These are phyloP conservation scores for Champsocephalus gunnari DNA, from an alignment of 2,797 vertebrate species.

Conservation along the genomic window DNA sequence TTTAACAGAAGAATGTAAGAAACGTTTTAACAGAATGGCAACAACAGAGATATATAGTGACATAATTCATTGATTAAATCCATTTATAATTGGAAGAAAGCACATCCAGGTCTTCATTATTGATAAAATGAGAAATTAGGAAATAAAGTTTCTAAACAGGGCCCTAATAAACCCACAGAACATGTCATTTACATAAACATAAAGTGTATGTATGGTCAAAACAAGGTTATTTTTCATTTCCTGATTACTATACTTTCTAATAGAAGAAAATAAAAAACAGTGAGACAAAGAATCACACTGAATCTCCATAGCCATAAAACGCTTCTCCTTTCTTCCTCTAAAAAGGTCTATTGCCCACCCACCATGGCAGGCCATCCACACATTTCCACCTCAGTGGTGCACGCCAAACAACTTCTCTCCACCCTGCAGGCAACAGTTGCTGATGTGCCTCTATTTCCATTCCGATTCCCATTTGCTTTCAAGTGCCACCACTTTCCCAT, in stretches of 20 bases:
- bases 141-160: background rate
- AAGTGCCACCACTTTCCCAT: slow-evolving; percentile 73
- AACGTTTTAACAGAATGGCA: background rate
- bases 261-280: slow-evolving; percentile 5
- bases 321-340: slow-evolving; percentile 34
- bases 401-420: slow-evolving; percentile 74
- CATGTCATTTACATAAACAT: slow-evolving; percentile 18
- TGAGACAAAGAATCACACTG: slow-evolving; percentile 20
- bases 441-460: slow-evolving; percentile 79
- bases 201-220: background rate
- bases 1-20: background rate
- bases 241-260: slow-evolving; percentile 4
- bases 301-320: slow-evolving; percentile 49
- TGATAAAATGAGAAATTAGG: background rate
- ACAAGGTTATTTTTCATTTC: background rate
- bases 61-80: slow-evolving; percentile 6
- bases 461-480: slow-evolving; percentile 78
- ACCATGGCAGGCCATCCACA: slow-evolving; percentile 64
- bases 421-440: slow-evolving; percentile 75
- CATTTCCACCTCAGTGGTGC: slow-evolving; percentile 79
- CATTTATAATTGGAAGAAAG: background rate
- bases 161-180: background rate
- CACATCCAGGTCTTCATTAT: background rate
- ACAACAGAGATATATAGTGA: background rate
- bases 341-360: slow-evolving; percentile 66